Percentiles rank a stretch among this genome's conserved stretches.
These are phyloP conservation scores for Halotydeus destructor DNA, from an alignment of 1,140 invertebrate genomes.

Conservation along the genomic window DNA sequence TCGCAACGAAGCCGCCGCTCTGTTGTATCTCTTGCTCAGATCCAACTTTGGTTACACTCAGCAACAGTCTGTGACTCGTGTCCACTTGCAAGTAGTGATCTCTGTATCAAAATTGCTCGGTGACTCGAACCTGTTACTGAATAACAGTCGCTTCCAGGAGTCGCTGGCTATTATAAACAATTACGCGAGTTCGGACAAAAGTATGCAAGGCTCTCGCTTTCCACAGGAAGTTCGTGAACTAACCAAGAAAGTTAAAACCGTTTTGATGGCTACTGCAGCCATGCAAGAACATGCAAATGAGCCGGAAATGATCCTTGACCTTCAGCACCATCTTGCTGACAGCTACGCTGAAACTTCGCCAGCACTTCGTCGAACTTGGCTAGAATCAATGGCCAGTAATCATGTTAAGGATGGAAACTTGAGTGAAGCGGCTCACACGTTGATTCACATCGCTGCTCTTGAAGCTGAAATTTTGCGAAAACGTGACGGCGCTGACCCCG, in stretches of 20 bases:
- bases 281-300: slow-evolving; percentile 71
- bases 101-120: slow-evolving; percentile 75
- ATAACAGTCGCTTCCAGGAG: slow-evolving; percentile 73
- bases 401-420: slow-evolving; percentile 54
- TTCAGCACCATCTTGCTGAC: slow-evolving; percentile 78
- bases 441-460: slow-evolving; percentile 69
- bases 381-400: slow-evolving; percentile 64
- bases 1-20: slow-evolving; percentile 66
- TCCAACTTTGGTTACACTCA: slow-evolving; percentile 75
- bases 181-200: slow-evolving; percentile 74
- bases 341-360: slow-evolving; percentile 74
- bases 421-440: slow-evolving; percentile 67
- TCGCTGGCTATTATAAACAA: slow-evolving; percentile 75
- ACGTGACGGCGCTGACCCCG: slow-evolving; percentile 51
- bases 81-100: slow-evolving; percentile 68
- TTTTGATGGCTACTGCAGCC: slow-evolving; percentile 76
- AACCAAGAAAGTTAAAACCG: slow-evolving; percentile 70
- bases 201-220: slow-evolving; percentile 65
- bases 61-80: slow-evolving; percentile 56
- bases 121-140: slow-evolving; percentile 44
- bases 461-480: slow-evolving; percentile 69
- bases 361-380: slow-evolving; percentile 73
- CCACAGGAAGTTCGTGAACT: slow-evolving; percentile 73
- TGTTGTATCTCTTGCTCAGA: slow-evolving; percentile 72
- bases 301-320: slow-evolving; percentile 69